Evolutionary conservation across 2,113 vertebrate genomes (phyloP), one percentile per base, ranked within the genome.

Genomic region (Archocentrus centrarchus): DNA sequence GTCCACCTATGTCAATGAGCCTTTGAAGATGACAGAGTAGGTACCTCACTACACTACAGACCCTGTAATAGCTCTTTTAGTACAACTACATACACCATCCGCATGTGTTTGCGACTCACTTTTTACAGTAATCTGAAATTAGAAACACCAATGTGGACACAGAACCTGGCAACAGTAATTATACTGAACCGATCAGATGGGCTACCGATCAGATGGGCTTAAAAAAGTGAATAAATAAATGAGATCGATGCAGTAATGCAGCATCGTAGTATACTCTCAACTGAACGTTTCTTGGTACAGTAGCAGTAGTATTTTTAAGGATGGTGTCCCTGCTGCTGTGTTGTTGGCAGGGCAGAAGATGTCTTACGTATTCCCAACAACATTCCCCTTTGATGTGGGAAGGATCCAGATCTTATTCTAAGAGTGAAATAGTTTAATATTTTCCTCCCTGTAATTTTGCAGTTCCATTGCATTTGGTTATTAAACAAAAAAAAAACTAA

Each of bases 21-120:
- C 79, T 0, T 92, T 99, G 35, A 94, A 85, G 85, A 95, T 99
- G 97, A 97, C 93, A 6, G 20, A 91, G 98, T 99, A 95, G 89
- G 97, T 85, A 7, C n/a, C 55, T 64, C 35, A 30, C 27, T 35
- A 73, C 32, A 15, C 27, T 73, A n/a, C 47, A 55, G 17, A 55
- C 17, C 53, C 6, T 1, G 1, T 30, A 11, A 73, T 55, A 32
- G 27, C 47, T 32, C 32, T 6, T 55, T 73, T 41, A 18, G 47
- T 55, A n/a, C 18, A 50, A 55, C 47, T 55, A 73, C 24, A n/a
- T 53, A 7, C 24, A 53, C 10, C 27, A 73, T 32, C 22, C 24
- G 2, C 2, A 14, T 15, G 14, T 60, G 59, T 60, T 73, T 73
- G 47, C 1, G 0, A 50, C 24, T 53, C 44, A n/a, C 0, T 13